phyloP scores from a whole-genome alignment of 1,140 invertebrate species.

The Capitella teleta region DNA sequence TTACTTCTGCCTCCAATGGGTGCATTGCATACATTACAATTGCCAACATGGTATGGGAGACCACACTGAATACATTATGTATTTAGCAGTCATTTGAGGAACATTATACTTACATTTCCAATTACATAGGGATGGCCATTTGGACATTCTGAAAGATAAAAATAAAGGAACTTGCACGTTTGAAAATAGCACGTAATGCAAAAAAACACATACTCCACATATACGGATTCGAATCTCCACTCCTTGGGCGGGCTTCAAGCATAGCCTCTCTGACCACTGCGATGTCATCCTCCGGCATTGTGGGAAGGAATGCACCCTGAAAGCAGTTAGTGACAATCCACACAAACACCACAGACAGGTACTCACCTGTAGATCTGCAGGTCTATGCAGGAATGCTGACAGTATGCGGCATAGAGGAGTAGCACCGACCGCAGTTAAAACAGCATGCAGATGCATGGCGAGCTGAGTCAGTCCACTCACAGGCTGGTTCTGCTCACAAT shows the following conservation, averaged over 20 bases:
- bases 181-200: too few species aligned
- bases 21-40: conserved; percentile 22
- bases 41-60: conserved; percentile 12
- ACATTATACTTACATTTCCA: conserved; percentile 26
- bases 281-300: conserved; percentile 17
- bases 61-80: conserved; percentile 21
- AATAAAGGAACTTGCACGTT: too few species aligned
- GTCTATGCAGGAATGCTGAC: too few species aligned
- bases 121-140: conserved; percentile 33
- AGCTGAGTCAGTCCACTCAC: too few species aligned
- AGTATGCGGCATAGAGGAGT: too few species aligned
- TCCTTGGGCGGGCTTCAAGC: conserved; percentile 11
- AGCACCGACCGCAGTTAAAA: too few species aligned
- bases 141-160: conserved; percentile 29
- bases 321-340: conserved; percentile 25
- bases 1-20: conserved; percentile 23
- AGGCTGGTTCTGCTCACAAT: too few species aligned
- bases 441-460: too few species aligned
- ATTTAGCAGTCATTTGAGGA: not conserved
- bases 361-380: too few species aligned
- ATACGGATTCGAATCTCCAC: conserved; percentile 15
- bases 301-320: conserved; percentile 11
- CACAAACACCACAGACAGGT: conserved; percentile 18
- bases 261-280: conserved; percentile 18
- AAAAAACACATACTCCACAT: conserved; percentile 16